Percentiles rank a stretch among this genome's conserved stretches.
These are phyloP conservation scores for Heteronetta atricapilla DNA, from an alignment of 2,113 vertebrate species.

Conservation along the genomic window DNA sequence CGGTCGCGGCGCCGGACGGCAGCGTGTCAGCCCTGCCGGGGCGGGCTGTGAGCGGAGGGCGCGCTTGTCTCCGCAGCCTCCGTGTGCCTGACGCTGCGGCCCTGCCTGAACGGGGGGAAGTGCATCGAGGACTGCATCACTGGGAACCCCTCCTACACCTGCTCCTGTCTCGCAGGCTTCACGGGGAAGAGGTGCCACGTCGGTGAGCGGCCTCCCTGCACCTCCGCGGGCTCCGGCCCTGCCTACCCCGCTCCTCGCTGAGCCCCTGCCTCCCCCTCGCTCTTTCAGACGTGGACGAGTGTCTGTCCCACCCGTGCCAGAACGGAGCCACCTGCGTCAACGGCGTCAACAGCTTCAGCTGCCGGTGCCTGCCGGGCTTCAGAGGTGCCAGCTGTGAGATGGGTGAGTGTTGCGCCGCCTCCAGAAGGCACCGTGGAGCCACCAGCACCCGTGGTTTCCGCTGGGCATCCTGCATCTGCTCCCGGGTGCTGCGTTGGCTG, in stretches of 20 bases:
- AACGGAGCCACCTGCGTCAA: constrained; percentile 78
- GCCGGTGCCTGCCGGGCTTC: constrained; percentile 72
- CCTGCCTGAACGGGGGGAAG: constrained; percentile 90
- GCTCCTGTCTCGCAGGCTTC: constrained; percentile 93
- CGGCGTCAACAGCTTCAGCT: constrained; percentile 69
- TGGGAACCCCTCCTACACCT: constrained; percentile 93
- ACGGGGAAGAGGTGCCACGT: constrained; percentile 90
- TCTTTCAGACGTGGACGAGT: constrained; percentile 80
- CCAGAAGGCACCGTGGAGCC: rapidly evolving
- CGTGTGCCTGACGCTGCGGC: constrained; percentile 89
- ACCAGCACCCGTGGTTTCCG: too few species aligned
- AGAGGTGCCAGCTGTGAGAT: constrained; percentile 73
- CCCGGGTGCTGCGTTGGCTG: not conserved
- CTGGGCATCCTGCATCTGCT: not conserved
- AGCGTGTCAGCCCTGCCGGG: not conserved
- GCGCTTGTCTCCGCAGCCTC: constrained; percentile 80
- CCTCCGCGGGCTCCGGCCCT: not conserved
- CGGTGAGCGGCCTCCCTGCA: constrained; percentile 72
- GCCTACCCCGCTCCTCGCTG: not conserved
- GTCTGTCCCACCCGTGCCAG: constrained; percentile 78
- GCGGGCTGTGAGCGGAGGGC: not conserved
- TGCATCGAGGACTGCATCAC: constrained; percentile 98
- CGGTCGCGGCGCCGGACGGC: not conserved
- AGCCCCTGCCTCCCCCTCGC: not conserved
- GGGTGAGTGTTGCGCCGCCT: not conserved